Evolutionary conservation across 2,888 invertebrate species (phyloP).

Genomic region (Cynaeus angustus): DNA sequence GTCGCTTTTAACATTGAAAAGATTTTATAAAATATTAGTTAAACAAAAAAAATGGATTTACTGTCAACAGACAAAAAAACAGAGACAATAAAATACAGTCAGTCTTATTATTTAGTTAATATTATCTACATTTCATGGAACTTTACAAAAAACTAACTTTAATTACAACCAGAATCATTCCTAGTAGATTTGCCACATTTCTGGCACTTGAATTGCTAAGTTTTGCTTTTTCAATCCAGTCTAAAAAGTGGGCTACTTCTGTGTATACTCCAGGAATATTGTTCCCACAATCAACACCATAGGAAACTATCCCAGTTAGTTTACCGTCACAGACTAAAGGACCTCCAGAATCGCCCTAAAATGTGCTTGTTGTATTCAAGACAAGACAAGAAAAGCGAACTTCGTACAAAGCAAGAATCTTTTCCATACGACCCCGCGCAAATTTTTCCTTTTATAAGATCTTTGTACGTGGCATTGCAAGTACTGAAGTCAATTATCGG

Average conservation of each 20-base stretch:
- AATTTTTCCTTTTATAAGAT: conserved; percentile 5
- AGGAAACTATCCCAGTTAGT: conserved; percentile 30
- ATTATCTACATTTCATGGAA: too few species aligned
- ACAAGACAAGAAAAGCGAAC: background rate
- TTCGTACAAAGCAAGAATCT: conserved; percentile 40
- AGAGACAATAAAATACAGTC: too few species aligned
- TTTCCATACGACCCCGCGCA: conserved; percentile 35
- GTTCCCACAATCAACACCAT: conserved; percentile 7
- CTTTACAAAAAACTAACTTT: too few species aligned
- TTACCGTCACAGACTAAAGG: conserved; percentile 25
- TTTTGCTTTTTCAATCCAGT: conserved; percentile 27
- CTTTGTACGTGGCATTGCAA: background rate
- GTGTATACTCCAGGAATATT: conserved; percentile 28
- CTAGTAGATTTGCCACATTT: background rate
- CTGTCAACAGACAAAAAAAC: too few species aligned
- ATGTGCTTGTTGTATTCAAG: background rate
- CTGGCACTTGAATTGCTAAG: background rate
- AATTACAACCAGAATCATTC: background rate
- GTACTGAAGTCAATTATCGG: conserved; percentile 23
- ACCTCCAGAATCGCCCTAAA: conserved; percentile 36
- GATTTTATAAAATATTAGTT: too few species aligned
- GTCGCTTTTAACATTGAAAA: too few species aligned
- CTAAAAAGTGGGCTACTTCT: conserved; percentile 25
- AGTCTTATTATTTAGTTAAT: too few species aligned
- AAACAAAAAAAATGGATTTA: too few species aligned